These are phyloP conservation scores for Natator depressus DNA, from an alignment of 2,113 vertebrate species.

Conservation along the genomic window DNA sequence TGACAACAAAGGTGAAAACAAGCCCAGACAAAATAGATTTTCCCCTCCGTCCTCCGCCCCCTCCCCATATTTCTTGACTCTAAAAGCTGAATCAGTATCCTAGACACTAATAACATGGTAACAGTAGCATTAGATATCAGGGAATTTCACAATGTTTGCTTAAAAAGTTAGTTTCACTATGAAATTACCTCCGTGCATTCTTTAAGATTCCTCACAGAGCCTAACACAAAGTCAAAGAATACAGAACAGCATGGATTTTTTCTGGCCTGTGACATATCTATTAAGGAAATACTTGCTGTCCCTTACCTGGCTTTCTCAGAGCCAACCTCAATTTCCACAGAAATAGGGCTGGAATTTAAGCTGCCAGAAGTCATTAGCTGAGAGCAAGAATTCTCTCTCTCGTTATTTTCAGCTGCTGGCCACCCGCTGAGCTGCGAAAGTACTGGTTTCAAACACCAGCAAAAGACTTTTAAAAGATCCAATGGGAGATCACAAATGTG, in stretches of 20 bases:
- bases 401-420: conserved; percentile 56
- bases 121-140: conserved; percentile 15
- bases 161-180: conserved; percentile 63
- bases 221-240: neutral
- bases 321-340: conserved; percentile 39
- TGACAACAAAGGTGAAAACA: conserved; percentile 6
- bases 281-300: neutral
- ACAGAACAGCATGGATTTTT: conserved; percentile 3
- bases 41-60: conserved; percentile 11
- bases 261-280: conserved; percentile 12
- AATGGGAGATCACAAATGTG: neutral
- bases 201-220: conserved; percentile 31
- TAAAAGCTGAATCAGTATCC: conserved; percentile 51
- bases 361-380: conserved; percentile 41
- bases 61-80: neutral
- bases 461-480: conserved; percentile 12
- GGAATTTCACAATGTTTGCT: conserved; percentile 56
- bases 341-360: conserved; percentile 42
- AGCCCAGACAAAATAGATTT: neutral
- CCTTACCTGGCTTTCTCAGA: conserved; percentile 14
- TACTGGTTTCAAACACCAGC: conserved; percentile 28
- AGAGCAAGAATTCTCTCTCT: conserved; percentile 17
- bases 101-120: conserved; percentile 54
- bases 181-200: conserved; percentile 53
- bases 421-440: conserved; percentile 46